Evolutionary conservation across 2,888 invertebrate genomes (phyloP).

Genomic region (Nezara viridula): DNA sequence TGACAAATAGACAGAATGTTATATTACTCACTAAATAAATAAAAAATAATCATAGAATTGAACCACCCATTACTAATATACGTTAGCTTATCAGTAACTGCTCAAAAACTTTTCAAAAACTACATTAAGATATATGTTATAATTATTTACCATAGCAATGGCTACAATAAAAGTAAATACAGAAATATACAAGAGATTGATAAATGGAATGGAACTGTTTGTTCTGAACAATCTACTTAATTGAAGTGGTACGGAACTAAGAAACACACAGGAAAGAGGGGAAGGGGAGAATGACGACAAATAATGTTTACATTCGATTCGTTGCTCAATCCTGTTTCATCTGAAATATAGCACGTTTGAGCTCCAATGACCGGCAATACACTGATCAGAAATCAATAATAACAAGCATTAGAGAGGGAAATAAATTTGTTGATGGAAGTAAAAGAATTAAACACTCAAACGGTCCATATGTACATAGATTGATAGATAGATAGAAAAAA

Average conservation of each 20-base stretch:
- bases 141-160: not conserved
- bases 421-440: no score
- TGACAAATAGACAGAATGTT: no score
- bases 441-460: no score
- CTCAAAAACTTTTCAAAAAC: no score
- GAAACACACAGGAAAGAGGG: not conserved
- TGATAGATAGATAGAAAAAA: no score
- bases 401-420: not conserved
- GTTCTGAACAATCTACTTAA: slow-evolving; percentile 4
- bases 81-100: no score
- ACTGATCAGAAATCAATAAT: not conserved
- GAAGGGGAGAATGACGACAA: not conserved
- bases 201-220: not conserved
- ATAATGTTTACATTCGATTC: not conserved
- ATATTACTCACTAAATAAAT: no score
- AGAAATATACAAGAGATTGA: not conserved
- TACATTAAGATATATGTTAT: not conserved
- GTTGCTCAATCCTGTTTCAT: not conserved
- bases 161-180: not conserved
- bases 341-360: not conserved
- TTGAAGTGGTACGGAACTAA: not conserved
- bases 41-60: no score
- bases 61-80: no score
- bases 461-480: no score
- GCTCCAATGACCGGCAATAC: not conserved